Evolutionary conservation across 2,888 invertebrate species (phyloP).

Genomic region (Apamea sordens): DNA sequence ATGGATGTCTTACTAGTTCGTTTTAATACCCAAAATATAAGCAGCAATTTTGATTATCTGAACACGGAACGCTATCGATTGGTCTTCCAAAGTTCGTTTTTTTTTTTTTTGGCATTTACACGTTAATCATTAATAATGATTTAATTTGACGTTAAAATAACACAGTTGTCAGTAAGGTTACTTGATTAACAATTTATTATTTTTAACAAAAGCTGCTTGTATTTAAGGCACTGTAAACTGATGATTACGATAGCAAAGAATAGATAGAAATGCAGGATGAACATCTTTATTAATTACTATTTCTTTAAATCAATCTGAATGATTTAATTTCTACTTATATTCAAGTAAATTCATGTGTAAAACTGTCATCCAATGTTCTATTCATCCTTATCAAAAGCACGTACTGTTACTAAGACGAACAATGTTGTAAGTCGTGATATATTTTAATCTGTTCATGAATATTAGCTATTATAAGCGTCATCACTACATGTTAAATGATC

Average conservation of each 20-base stretch:
- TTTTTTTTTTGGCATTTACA: slow-evolving; percentile 6
- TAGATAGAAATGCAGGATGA: slow-evolving; percentile 35
- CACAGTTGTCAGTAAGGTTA: slow-evolving; percentile 41
- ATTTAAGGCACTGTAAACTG: slow-evolving; percentile 38
- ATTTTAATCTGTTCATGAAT: slow-evolving; percentile 42
- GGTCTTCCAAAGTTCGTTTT: slow-evolving; percentile 53
- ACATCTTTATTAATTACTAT: background rate
- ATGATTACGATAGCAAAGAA: slow-evolving; percentile 51
- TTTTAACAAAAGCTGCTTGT: slow-evolving; percentile 57
- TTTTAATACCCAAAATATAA: slow-evolving; percentile 35
- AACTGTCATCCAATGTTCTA: slow-evolving; percentile 11
- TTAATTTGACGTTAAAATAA: slow-evolving; percentile 12
- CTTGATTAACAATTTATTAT: slow-evolving; percentile 18
- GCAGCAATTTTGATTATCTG: slow-evolving; percentile 48
- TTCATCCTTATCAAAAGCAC: slow-evolving; percentile 38
- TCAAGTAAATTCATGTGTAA: background rate
- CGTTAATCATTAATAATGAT: slow-evolving; percentile 12
- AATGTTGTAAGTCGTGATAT: slow-evolving; percentile 47
- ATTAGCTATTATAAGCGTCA: slow-evolving; percentile 65
- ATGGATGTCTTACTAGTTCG: slow-evolving; percentile 42
- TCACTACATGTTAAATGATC: slow-evolving; percentile 56
- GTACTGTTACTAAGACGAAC: slow-evolving; percentile 33
- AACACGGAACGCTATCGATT: slow-evolving; percentile 17
- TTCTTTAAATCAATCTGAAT: background rate
- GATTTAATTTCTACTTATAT: background rate